Evolutionary conservation across 2,888 invertebrate genomes (phyloP).

Genomic region (Gerris lacustris): DNA sequence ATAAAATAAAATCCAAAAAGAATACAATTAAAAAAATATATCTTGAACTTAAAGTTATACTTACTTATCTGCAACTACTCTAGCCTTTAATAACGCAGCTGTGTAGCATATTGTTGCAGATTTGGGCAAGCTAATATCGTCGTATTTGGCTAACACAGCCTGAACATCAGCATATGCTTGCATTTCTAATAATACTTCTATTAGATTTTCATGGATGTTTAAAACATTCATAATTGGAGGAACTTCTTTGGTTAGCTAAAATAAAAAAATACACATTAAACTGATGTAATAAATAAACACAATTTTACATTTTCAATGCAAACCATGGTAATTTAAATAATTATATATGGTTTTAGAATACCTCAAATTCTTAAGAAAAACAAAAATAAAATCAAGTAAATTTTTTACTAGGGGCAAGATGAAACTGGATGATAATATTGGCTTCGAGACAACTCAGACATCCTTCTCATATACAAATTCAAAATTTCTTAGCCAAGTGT

Average conservation of each 20-base stretch:
- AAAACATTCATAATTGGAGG: constrained; percentile 89
- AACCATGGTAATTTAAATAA: constrained; percentile 1
- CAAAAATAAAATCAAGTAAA: no score
- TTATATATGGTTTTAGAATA: neutral
- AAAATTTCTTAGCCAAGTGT: no score
- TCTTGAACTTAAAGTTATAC: constrained; percentile 26
- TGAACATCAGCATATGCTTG: constrained; percentile 95
- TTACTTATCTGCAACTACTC: constrained; percentile 74
- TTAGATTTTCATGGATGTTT: constrained; percentile 89
- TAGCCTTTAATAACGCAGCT: constrained; percentile 81
- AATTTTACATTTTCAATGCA: neutral
- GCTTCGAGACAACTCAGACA: no score
- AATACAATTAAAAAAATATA: no score
- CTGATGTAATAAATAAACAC: neutral
- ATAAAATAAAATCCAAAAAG: no score
- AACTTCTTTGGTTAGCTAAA: constrained; percentile 78
- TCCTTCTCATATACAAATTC: no score
- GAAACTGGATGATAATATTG: no score
- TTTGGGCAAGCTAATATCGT: constrained; percentile 86
- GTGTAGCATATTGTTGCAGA: constrained; percentile 93
- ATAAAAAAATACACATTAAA: constrained; percentile 24
- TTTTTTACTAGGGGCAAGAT: no score
- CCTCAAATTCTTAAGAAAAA: no score
- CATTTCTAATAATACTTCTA: constrained; percentile 88
- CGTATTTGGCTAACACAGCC: constrained; percentile 80